A percentile compares a stretch with the other conserved stretches of the same genome.
Evolutionary conservation across 2,797 vertebrate genomes (phyloP).

Genomic region (Masticophis lateralis): DNA sequence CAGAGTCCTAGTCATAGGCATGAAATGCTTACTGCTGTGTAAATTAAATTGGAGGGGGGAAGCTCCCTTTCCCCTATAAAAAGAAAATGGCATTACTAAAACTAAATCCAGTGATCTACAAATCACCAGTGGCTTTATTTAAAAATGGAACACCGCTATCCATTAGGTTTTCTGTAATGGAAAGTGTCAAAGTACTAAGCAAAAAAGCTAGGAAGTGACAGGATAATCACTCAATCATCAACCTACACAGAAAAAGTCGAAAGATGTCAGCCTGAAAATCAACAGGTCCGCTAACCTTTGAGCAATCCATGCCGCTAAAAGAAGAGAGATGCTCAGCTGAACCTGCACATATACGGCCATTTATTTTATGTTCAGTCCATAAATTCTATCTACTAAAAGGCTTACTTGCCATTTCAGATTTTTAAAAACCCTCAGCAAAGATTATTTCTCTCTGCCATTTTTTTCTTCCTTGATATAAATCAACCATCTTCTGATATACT

Average conservation of each 20-base stretch:
- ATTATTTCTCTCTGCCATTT: background rate
- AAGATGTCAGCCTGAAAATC: conserved; percentile 8
- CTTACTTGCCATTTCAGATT: background rate
- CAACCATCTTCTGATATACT: background rate
- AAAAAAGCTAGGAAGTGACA: conserved; percentile 10
- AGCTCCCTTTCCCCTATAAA: background rate
- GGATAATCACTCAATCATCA: conserved; percentile 4
- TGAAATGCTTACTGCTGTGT: background rate
- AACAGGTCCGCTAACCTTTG: conserved; percentile 7
- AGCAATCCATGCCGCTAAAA: background rate
- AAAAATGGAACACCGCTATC: background rate
- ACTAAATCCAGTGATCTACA: background rate
- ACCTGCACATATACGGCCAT: background rate
- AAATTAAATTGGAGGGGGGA: background rate
- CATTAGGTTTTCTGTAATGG: background rate
- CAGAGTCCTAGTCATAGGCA: background rate
- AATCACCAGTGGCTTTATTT: background rate
- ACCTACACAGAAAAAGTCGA: conserved; percentile 13
- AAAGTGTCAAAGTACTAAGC: background rate
- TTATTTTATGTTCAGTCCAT: background rate
- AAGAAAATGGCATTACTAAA: background rate
- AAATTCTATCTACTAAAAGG: background rate
- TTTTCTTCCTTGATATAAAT: background rate
- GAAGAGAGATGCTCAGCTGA: background rate
- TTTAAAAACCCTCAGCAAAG: background rate